Conservation (phyloP, 2,797 vertebrate genomes). For the Sardinella longiceps region DNA sequence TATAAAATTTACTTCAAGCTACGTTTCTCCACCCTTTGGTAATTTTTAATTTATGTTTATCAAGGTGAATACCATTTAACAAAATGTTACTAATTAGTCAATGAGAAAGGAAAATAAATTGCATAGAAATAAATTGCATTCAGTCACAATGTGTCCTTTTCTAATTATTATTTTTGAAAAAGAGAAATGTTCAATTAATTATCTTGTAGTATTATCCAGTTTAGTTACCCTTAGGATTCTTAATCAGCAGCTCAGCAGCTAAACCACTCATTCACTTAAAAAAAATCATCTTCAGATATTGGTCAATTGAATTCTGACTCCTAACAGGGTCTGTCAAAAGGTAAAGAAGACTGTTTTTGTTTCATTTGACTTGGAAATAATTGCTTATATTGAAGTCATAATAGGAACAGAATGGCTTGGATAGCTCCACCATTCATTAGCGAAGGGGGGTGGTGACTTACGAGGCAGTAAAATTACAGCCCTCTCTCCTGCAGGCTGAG, state of each 20-base stretch:
- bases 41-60: constrained; percentile 3
- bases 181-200: constrained; percentile 33
- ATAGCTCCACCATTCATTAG: constrained; percentile 58
- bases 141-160: constrained; percentile 6
- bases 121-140: constrained; percentile 1
- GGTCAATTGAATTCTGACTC: constrained; percentile 47
- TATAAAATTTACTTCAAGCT: not conserved
- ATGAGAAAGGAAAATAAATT: constrained; percentile 16
- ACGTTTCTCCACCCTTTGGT: not conserved
- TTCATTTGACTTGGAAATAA: constrained; percentile 61
- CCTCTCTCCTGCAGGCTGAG: constrained; percentile 46
- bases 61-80: not conserved
- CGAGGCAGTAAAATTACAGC: constrained; percentile 57
- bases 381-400: constrained; percentile 65
- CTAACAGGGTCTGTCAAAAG: constrained; percentile 49
- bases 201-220: constrained; percentile 36
- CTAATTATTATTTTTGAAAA: constrained; percentile 27
- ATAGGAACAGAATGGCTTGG: constrained; percentile 62
- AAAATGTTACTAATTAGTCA: not conserved
- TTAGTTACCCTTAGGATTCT: constrained; percentile 48
- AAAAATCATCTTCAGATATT: constrained; percentile 57
- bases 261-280: constrained; percentile 4
- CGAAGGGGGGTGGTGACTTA: constrained; percentile 55
- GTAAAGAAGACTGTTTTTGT: constrained; percentile 54
- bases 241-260: constrained; percentile 40